Evolutionary conservation across 1,140 invertebrate genomes (phyloP).

Genomic region (Drosophila sp.): DNA sequence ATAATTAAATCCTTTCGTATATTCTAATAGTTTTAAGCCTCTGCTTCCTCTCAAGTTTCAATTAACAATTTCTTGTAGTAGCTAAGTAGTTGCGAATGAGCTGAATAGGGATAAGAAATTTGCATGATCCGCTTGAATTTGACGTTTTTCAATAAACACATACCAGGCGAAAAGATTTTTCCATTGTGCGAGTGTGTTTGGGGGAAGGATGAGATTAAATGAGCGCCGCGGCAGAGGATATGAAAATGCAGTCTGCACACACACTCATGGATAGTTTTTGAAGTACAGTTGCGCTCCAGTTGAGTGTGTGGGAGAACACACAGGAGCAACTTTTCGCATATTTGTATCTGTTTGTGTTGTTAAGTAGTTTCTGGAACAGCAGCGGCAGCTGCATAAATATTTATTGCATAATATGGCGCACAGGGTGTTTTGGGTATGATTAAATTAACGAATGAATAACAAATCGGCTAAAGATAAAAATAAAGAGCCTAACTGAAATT

Average conservation of each 20-base stretch:
- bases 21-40: conserved; percentile 27
- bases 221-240: conserved; percentile 52
- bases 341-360: conserved; percentile 80
- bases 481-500: conserved; percentile 9
- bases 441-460: conserved; percentile 16
- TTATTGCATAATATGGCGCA: conserved; percentile 65
- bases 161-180: conserved; percentile 14
- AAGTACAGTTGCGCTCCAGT: conserved; percentile 43
- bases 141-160: conserved; percentile 69
- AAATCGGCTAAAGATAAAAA: conserved; percentile 11
- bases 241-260: conserved; percentile 59
- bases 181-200: conserved; percentile 49
- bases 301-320: conserved; percentile 25
- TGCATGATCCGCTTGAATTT: conserved; percentile 52
- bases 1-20: neutral
- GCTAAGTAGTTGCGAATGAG: neutral
- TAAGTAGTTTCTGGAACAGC: conserved; percentile 60
- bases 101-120: conserved; percentile 36
- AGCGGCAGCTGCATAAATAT: conserved; percentile 73
- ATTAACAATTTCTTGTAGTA: conserved; percentile 59
- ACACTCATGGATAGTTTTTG: conserved; percentile 42
- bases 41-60: conserved; percentile 54
- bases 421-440: conserved; percentile 10
- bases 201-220: conserved; percentile 52
- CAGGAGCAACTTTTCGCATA: conserved; percentile 73